Evolutionary conservation across 2,888 invertebrate genomes (phyloP), one percentile per base, ranked within the genome.

Genomic region (Netelia fuscicornis): DNA sequence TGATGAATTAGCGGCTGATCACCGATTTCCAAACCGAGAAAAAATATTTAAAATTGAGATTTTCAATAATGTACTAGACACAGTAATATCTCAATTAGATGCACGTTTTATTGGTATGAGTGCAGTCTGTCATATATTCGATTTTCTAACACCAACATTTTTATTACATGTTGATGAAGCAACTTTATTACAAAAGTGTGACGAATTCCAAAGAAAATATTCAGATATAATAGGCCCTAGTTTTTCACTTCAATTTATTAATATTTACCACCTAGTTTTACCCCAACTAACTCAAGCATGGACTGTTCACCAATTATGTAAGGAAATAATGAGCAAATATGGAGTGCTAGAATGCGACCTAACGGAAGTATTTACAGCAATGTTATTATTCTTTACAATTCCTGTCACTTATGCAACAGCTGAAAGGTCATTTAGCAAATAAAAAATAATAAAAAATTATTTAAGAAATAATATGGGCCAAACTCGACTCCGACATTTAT

Each of bases 21-120:
- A 25, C 80, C 85, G 85, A 83, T 85, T 85, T 71, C 70, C 42
- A 81, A 86, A 87, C 84, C 77, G 77, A 72, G 84, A 86, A 86
- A 65, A 86, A 83, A 65, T 80, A 80, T 84, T 84, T 30, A 81
- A 70, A 81, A 62, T 81, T 54, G 60, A 76, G 56, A 86, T 89
- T 89, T 89, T 89, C 83, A 87, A 89, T 80, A 88, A 86, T 86
- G 84, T 90, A 89, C 88, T 89, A 67, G 88, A 89, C 86, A 89
- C 77, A 88, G 81, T 86, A 88, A 89, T 88, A 56, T 77, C 77
- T 88, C 85, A 89, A 83, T 88, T 89, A 88, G 77, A 87, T 87
- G 71, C 87, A 83, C 80, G 88, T 87, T 89, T 89, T 88, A 86
- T 37, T 87, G 88, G 88, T 84, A 88, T 88, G 88, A 88, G 86